Evolutionary conservation across 2,113 vertebrate genomes (phyloP).

Genomic region (Eulemur rufifrons): DNA sequence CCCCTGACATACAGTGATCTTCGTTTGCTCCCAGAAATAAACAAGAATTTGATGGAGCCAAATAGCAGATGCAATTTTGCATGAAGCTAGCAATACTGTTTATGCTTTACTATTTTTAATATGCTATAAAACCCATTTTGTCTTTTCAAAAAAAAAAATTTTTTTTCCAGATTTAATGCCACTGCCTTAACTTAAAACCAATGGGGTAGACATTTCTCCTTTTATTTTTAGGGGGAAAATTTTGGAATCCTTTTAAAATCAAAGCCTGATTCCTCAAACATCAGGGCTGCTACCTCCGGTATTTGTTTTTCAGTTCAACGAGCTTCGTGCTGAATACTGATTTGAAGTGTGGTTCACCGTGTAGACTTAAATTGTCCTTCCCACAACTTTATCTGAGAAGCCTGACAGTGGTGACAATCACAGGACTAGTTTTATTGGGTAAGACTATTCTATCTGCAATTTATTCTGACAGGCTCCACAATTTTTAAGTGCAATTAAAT

Average conservation of each 20-base stretch:
- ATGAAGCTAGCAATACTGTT: background rate
- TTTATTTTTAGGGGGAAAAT: background rate
- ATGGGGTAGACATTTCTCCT: background rate
- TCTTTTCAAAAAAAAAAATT: background rate
- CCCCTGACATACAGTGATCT: fast-evolving
- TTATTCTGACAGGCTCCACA: constrained; percentile 72
- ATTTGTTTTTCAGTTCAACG: background rate
- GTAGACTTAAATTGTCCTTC: constrained; percentile 56
- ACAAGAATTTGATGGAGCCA: background rate
- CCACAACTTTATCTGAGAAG: constrained; percentile 53
- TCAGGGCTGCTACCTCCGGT: background rate
- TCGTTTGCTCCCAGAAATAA: background rate
- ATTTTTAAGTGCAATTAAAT: constrained; percentile 77
- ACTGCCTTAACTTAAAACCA: background rate
- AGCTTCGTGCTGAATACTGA: constrained; percentile 13
- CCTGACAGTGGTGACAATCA: constrained; percentile 66
- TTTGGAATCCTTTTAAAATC: constrained; percentile 23
- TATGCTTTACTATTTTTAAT: background rate
- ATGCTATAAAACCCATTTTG: background rate
- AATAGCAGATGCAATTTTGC: background rate
- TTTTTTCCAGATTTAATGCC: background rate
- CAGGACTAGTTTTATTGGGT: constrained; percentile 47
- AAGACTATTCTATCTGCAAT: constrained; percentile 65
- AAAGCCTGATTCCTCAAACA: background rate
- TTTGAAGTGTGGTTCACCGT: background rate